Percentiles rank a stretch among this genome's conserved stretches.
These are phyloP conservation scores for Oryctolagus cuniculus DNA, from an alignment of 2,113 vertebrate genomes.

Conservation along the genomic window mOryCun1.1 NC_091434.1:174637001-174637500, in stretches of 20 bases:
- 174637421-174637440: neutral
- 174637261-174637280: neutral
- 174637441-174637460: neutral
- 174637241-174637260: neutral
- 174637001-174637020: neutral
- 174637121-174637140: neutral
- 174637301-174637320: neutral
- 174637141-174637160: neutral
- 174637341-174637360: neutral
- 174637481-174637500: conserved; percentile 31
- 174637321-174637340: neutral
- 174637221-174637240: neutral
- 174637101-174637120: neutral
- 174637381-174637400: no score
- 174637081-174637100: neutral
- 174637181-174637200: neutral
- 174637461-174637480: neutral
- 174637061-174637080: neutral
- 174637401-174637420: neutral
- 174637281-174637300: neutral
- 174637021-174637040: conserved; percentile 9
- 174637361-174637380: neutral
- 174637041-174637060: conserved; percentile 6
- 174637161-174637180: neutral
- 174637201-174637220: neutral